Conservation (phyloP, 2,888 invertebrate species). For the Nysson spinosus region DNA sequence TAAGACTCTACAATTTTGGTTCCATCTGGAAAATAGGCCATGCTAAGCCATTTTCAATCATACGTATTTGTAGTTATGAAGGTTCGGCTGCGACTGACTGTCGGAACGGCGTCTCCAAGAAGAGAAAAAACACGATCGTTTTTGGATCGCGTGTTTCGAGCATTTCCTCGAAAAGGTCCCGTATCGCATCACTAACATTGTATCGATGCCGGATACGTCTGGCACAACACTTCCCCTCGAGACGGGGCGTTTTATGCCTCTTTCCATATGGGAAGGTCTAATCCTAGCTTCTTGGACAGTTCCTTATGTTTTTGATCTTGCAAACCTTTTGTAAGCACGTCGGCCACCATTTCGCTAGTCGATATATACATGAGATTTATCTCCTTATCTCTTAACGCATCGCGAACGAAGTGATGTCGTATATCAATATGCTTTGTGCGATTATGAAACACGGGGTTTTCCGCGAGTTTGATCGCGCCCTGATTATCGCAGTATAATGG, state of each 20-base stretch:
- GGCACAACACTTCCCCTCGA: conserved; percentile 42
- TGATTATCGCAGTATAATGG: conserved; percentile 2
- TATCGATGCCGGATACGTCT: no score
- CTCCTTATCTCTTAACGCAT: not conserved
- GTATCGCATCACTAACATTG: no score
- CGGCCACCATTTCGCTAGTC: conserved; percentile 6
- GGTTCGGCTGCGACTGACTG: no score
- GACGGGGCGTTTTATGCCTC: not conserved
- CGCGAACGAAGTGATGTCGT: conserved; percentile 12
- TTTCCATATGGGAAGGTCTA: not conserved
- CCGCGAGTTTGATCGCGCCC: conserved; percentile 6
- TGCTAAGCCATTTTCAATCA: no score
- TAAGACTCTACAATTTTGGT: no score
- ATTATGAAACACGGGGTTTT: conserved; percentile 10
- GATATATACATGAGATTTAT: not conserved
- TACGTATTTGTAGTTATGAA: no score
- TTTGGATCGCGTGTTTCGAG: no score
- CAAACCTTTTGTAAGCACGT: conserved; percentile 15
- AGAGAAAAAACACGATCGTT: no score
- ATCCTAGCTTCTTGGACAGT: not conserved
- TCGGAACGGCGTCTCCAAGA: no score
- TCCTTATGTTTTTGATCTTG: conserved; percentile 1
- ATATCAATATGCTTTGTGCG: conserved; percentile 17
- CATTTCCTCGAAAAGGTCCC: no score
- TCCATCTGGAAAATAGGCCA: no score